Conservation (phyloP, 2,113 vertebrate genomes). For the Pelusios castaneus region DNA sequence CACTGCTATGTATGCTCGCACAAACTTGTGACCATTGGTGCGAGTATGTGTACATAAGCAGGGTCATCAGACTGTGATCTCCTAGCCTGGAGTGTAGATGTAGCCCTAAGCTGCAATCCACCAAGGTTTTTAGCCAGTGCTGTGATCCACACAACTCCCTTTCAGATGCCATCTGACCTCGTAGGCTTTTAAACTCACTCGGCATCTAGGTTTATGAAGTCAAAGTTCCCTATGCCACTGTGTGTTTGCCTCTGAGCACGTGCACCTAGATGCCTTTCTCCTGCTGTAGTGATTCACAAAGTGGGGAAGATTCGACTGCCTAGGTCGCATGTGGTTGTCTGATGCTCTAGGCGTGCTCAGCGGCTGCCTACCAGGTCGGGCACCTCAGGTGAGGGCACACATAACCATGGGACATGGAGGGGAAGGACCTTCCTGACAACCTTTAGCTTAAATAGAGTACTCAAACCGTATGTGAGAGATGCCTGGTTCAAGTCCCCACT, state of each 20-base stretch:
- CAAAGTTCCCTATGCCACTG: neutral
- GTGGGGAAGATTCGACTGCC: neutral
- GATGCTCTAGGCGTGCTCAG: too few species aligned
- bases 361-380: too few species aligned
- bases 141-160: neutral
- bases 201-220: neutral
- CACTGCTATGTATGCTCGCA: too few species aligned
- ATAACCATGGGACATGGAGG: neutral
- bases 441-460: neutral
- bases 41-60: neutral
- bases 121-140: neutral
- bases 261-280: neutral
- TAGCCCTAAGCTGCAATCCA: neutral
- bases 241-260: neutral
- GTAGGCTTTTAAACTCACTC: neutral
- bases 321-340: too few species aligned
- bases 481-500: neutral
- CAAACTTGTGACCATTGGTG: neutral
- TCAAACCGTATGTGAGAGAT: neutral
- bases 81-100: neutral
- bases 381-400: neutral
- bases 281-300: neutral
- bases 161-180: neutral
- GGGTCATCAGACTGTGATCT: neutral
- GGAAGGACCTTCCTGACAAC: neutral